Evolutionary conservation across 2,888 invertebrate genomes (phyloP), one percentile per base, ranked within the genome.

Genomic region (Noctuana brunneofusca): DNA sequence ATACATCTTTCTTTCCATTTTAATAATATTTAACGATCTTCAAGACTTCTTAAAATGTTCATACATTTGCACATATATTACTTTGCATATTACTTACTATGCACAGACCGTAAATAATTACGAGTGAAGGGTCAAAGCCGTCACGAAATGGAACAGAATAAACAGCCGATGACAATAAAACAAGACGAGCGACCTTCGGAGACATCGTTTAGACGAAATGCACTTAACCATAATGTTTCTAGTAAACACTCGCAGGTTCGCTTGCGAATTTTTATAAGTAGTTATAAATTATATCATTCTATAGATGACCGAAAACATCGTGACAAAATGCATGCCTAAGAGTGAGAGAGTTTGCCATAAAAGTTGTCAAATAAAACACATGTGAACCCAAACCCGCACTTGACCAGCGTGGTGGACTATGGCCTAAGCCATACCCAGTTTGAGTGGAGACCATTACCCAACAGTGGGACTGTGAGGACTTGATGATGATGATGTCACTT

Each of bases 101-200:
- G 18, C 32, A 48, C 48, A 48, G 48, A 35, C 48, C 57, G 35
- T 58, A 58, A 49, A 58, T 48, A 58, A 49, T 49, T 11, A 16
- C 58, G 0, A 50, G 58, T 50, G 38, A 58, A 48, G 57, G 57
- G 57, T 57, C 57, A 57, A 57, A 58, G 58, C 38, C 50, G 27
- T 22, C 24, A 49, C 27, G 24, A 48, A 50, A 58, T 49, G 58
- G 48, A 38, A 24, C 58, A 16, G 32, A 49, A 18, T 18, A 43
- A 43, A 43, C 48, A 48, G 22, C 20, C 38, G 58, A 58, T 48
- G 49, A 49, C 49, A 50, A 54, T 24, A 41, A 54, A 38, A 54
- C 24, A 14, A 38, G 14, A n/a, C 20, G 46, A 57, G 18, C 30
- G 46, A 57, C 57, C 30, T 56, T 56, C 56, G 48, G 32, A 57